Evolutionary conservation across 2,797 vertebrate species (phyloP).

Genomic region (Epinephelus coioides): DNA sequence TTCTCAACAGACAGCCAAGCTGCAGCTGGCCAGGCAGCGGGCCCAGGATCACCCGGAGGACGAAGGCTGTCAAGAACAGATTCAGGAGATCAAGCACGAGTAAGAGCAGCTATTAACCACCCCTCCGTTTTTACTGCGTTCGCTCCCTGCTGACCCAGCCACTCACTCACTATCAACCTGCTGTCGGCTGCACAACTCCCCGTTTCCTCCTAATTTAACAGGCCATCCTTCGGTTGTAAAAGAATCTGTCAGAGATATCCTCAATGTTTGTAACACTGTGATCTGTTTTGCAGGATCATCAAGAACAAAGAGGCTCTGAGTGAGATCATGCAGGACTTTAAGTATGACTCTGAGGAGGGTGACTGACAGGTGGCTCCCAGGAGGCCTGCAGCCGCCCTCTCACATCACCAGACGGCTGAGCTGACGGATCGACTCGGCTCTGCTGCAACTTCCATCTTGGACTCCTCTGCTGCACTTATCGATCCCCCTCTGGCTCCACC

Average conservation of each 20-base stretch:
- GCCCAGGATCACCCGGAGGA: conserved; percentile 90
- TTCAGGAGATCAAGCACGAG: conserved; percentile 90
- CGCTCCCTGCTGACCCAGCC: conserved; percentile 47
- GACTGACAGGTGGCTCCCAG: conserved; percentile 79
- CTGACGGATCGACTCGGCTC: conserved; percentile 49
- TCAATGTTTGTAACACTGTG: neutral
- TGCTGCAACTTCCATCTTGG: conserved; percentile 62
- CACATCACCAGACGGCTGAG: conserved; percentile 40
- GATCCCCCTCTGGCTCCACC: conserved; percentile 70
- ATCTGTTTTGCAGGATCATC: conserved; percentile 89
- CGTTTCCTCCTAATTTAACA: conserved; percentile 8
- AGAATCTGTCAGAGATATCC: neutral
- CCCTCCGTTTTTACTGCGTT: conserved; percentile 25
- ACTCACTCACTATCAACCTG: conserved; percentile 35
- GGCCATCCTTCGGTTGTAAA: conserved; percentile 8
- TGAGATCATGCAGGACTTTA: conserved; percentile 97
- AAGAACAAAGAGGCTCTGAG: conserved; percentile 95
- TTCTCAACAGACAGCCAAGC: conserved; percentile 90
- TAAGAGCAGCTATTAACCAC: conserved; percentile 78
- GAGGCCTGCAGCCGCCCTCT: conserved; percentile 27
- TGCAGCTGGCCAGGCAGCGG: conserved; percentile 92
- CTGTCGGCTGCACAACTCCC: conserved; percentile 22
- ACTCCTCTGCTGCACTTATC: conserved; percentile 66
- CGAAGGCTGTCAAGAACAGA: conserved; percentile 86
- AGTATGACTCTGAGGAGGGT: conserved; percentile 94